phyloP scores from a whole-genome alignment of 1,140 invertebrate genomes.

The Latrodectus geometricus region DNA sequence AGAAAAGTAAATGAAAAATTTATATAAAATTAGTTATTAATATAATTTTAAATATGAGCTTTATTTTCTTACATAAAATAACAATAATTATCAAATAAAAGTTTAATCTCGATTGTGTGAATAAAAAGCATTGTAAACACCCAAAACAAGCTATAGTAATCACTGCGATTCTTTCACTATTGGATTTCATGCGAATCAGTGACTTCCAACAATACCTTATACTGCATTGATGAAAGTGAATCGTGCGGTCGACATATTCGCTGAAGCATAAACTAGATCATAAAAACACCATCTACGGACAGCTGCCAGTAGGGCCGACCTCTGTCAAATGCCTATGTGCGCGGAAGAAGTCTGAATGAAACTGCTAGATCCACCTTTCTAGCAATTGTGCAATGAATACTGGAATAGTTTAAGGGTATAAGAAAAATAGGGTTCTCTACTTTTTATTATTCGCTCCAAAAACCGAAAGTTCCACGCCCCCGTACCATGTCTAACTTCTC shows the following conservation, averaged over 20 bases:
- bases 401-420: constrained; percentile 38
- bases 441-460: neutral
- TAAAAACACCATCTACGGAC: constrained; percentile 9
- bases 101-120: no score
- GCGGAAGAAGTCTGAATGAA: neutral
- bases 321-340: neutral
- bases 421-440: constrained; percentile 22
- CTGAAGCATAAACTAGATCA: neutral
- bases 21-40: no score
- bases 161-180: neutral
- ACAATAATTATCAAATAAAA: no score
- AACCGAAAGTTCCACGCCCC: constrained; percentile 19
- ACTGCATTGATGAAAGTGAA: neutral
- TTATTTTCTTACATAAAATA: no score
- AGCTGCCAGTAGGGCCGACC: neutral
- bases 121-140: neutral
- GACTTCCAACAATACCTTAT: neutral
- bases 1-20: no score
- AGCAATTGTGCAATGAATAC: constrained; percentile 1
- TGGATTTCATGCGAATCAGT: neutral
- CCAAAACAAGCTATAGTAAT: neutral
- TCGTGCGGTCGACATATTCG: neutral
- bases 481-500: constrained; percentile 38
- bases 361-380: neutral
- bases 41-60: no score